Conservation (phyloP, 2,113 vertebrate species). For the Ursus arctos region DNA sequence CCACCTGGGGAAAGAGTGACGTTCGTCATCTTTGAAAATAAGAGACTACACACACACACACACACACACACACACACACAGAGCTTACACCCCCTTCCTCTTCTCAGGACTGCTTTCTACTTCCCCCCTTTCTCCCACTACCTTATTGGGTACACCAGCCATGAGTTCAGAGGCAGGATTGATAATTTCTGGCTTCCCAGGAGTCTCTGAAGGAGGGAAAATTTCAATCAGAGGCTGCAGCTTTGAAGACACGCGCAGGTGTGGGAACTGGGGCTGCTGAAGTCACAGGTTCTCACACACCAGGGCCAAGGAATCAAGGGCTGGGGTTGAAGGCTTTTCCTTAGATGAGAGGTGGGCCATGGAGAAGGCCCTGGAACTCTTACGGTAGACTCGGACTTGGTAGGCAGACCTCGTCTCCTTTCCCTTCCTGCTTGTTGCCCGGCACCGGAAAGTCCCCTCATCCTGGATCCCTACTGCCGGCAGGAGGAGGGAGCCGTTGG, state of each 20-base stretch:
- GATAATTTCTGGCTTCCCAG: constrained; percentile 76
- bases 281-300: not conserved
- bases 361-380: constrained; percentile 34
- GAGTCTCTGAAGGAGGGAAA: constrained; percentile 72
- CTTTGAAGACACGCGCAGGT: not conserved
- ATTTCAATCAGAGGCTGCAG: not conserved
- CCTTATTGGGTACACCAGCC: constrained; percentile 74
- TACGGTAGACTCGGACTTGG: constrained; percentile 80
- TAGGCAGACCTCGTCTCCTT: constrained; percentile 78
- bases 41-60: fast-evolving
- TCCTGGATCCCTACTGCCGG: constrained; percentile 73
- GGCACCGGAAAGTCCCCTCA: constrained; percentile 80
- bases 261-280: not conserved
- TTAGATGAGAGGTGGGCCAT: not conserved
- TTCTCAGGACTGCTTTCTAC: not conserved
- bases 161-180: constrained; percentile 72
- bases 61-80: not conserved
- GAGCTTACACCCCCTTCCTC: not conserved
- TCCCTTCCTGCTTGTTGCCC: constrained; percentile 59
- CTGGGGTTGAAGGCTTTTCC: not conserved
- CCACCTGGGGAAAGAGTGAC: constrained; percentile 67
- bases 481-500: constrained; percentile 81
- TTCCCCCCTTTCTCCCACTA: not conserved
- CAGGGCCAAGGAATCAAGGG: not conserved
- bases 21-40: not conserved